Evolutionary conservation across 2,113 vertebrate species (phyloP).

Genomic region (Hiodon tergisus): DNA sequence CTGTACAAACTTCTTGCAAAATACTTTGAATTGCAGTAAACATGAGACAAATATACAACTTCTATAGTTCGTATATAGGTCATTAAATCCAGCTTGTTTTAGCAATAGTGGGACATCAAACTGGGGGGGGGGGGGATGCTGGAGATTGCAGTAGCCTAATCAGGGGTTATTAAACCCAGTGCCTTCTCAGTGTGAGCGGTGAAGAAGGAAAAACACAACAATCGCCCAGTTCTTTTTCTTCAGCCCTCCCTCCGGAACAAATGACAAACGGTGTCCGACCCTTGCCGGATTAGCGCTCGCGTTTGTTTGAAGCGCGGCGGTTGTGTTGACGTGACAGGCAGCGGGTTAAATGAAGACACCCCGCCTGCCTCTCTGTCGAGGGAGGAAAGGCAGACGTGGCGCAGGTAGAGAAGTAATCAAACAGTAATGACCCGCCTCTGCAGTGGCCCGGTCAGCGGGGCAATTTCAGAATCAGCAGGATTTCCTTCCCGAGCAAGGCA

Average conservation of each 20-base stretch:
- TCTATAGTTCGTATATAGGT: too few relatives aligned
- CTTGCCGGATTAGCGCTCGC: background rate
- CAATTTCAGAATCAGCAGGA: slow-evolving; percentile 15
- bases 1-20: too few relatives aligned
- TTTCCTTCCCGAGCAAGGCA: background rate
- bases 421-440: slow-evolving; percentile 16
- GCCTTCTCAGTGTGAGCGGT: too few relatives aligned
- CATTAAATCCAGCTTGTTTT: too few relatives aligned
- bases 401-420: slow-evolving; percentile 25
- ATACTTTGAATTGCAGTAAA: background rate
- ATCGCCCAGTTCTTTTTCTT: too few relatives aligned
- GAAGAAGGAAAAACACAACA: too few relatives aligned
- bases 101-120: too few relatives aligned
- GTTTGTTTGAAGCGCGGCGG: background rate
- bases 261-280: background rate
- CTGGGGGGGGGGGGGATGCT: too few relatives aligned
- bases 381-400: slow-evolving; percentile 4
- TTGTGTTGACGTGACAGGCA: slow-evolving; percentile 15
- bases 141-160: too few relatives aligned
- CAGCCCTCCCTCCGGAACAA: too few relatives aligned
- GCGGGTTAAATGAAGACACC: slow-evolving; percentile 1
- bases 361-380: background rate
- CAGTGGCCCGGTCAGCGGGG: background rate
- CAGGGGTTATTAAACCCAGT: too few relatives aligned
- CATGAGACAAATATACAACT: too few relatives aligned